Conservation (phyloP, 2,797 vertebrate genomes). For the Lutjanus campechanus region DNA sequence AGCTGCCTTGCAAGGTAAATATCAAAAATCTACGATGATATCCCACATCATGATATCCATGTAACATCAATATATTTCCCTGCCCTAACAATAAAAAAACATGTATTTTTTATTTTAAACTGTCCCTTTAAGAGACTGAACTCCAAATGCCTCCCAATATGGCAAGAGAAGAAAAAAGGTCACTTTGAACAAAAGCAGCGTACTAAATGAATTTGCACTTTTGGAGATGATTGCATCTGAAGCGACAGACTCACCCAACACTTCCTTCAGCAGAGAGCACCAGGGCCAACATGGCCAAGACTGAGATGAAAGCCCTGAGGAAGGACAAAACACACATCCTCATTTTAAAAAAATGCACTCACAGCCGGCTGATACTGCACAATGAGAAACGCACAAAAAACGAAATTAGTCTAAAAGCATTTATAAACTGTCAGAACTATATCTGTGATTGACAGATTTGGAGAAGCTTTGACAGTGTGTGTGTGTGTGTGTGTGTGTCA, state of each 20-base stretch:
- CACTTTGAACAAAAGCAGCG: neutral
- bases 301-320: slow-evolving; percentile 61
- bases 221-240: neutral
- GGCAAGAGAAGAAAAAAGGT: neutral
- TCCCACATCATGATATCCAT: no score
- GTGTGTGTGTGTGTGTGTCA: neutral
- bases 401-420: neutral
- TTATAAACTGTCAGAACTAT: neutral
- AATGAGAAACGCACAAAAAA: no score
- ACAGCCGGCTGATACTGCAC: neutral
- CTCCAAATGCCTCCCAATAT: neutral
- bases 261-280: slow-evolving; percentile 62
- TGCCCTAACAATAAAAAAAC: no score
- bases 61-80: no score
- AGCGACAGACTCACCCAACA: slow-evolving; percentile 71
- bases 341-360: no score
- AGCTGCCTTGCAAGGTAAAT: no score
- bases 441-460: neutral
- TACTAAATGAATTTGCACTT: neutral
- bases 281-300: slow-evolving; percentile 51
- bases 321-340: neutral
- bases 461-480: no score
- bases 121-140: no score
- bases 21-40: no score
- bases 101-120: no score